These are phyloP conservation scores for Sipunculus nudus DNA, from an alignment of 2,888 invertebrate genomes.

Conservation along the genomic window DNA sequence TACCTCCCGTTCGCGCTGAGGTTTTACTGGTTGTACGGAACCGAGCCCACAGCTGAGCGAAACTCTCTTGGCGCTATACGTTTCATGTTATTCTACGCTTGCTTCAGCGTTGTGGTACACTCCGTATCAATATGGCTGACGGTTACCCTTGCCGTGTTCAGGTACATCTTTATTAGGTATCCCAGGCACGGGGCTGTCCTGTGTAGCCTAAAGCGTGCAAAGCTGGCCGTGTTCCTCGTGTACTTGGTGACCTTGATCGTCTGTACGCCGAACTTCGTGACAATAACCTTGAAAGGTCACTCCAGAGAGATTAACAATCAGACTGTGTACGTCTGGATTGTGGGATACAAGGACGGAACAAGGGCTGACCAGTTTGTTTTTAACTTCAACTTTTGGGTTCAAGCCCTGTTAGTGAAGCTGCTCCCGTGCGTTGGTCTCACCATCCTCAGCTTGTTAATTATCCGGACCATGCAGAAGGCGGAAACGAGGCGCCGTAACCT, in stretches of 20 bases:
- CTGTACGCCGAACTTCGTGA: slow-evolving; percentile 66
- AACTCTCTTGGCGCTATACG: slow-evolving; percentile 62
- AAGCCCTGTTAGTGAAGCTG: slow-evolving; percentile 90
- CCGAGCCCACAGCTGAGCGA: slow-evolving; percentile 42
- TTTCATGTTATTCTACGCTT: slow-evolving; percentile 78
- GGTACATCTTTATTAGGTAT: slow-evolving; percentile 72
- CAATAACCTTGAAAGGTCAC: slow-evolving; percentile 52
- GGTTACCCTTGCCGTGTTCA: slow-evolving; percentile 91
- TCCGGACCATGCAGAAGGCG: slow-evolving; percentile 65
- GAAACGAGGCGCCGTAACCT: slow-evolving; percentile 57
- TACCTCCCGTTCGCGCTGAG: slow-evolving; percentile 91
- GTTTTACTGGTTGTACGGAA: slow-evolving; percentile 64
- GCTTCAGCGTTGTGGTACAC: slow-evolving; percentile 86
- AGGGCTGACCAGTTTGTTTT: slow-evolving; percentile 48
- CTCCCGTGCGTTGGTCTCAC: slow-evolving; percentile 90
- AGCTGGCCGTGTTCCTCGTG: slow-evolving; percentile 80
- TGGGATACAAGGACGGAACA: slow-evolving; percentile 70
- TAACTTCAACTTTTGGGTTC: slow-evolving; percentile 86
- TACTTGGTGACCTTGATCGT: slow-evolving; percentile 55
- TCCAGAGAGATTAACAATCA: background rate
- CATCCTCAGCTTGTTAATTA: slow-evolving; percentile 69
- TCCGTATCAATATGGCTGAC: slow-evolving; percentile 95
- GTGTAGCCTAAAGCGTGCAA: slow-evolving; percentile 84
- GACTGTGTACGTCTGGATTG: slow-evolving; percentile 48
- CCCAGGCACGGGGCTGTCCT: slow-evolving; percentile 83